Evolutionary conservation across 2,113 vertebrate genomes (phyloP).

Genomic region (Ancistrus triradiatus): DNA sequence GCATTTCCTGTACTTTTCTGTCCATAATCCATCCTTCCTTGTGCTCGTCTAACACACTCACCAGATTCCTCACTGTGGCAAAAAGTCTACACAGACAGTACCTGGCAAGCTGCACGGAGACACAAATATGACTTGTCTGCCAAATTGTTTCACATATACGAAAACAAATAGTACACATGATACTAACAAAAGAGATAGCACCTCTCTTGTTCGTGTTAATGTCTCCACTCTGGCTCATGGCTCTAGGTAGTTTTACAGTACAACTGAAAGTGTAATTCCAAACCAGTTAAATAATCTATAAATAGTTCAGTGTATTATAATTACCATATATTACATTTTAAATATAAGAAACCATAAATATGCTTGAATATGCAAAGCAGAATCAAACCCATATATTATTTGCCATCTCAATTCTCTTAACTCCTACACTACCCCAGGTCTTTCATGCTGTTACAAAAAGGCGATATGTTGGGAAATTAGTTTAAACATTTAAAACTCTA

Average conservation of each 20-base stretch:
- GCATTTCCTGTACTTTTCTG: constrained; percentile 46
- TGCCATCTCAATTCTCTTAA: too few relatives aligned
- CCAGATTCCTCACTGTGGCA: constrained; percentile 22
- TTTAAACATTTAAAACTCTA: too few relatives aligned
- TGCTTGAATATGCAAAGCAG: too few relatives aligned
- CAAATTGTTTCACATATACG: neutral
- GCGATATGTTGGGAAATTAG: too few relatives aligned
- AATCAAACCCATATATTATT: too few relatives aligned
- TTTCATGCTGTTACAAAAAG: too few relatives aligned
- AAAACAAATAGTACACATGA: neutral
- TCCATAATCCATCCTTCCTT: constrained; percentile 41
- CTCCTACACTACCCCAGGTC: too few relatives aligned
- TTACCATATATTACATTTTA: neutral
- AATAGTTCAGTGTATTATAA: neutral
- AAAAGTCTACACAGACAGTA: constrained; percentile 25
- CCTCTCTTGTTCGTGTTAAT: neutral
- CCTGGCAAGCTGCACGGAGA: constrained; percentile 2
- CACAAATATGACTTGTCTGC: neutral
- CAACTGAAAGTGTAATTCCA: too few relatives aligned
- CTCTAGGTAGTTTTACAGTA: too few relatives aligned
- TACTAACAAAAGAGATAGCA: constrained; percentile 2
- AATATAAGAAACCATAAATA: neutral
- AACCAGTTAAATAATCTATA: too few relatives aligned
- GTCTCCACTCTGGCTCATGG: neutral
- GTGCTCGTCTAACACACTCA: constrained; percentile 18